Percentiles rank a stretch among this genome's conserved stretches.
Conservation (phyloP, 2,797 vertebrate genomes). For the Crenuchus spilurus region DNA sequence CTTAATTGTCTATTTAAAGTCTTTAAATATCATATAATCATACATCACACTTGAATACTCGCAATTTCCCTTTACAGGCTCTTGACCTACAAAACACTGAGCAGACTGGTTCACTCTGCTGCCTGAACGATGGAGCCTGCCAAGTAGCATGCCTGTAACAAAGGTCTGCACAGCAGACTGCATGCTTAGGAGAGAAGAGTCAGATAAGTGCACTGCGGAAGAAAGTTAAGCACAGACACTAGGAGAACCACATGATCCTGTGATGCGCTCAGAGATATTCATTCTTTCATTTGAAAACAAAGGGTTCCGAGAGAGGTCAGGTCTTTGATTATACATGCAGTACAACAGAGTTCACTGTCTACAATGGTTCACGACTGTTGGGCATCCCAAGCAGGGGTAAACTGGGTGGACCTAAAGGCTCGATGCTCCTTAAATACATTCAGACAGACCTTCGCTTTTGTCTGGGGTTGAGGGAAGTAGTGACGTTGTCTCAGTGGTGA, state of each 20-base stretch:
- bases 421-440: conserved; percentile 65
- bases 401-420: not conserved
- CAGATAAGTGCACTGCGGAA: conserved; percentile 25
- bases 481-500: conserved; percentile 58
- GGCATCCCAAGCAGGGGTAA: not conserved
- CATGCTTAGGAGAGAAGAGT: conserved; percentile 2
- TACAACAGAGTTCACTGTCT: not conserved
- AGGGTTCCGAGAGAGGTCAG: not conserved
- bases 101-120: not conserved
- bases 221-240: not conserved
- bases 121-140: not conserved
- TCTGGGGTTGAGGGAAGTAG: conserved; percentile 51
- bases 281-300: not conserved
- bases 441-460: conserved; percentile 67
- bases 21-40: conserved; percentile 9
- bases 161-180: not conserved
- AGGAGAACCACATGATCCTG: not conserved
- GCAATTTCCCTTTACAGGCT: conserved; percentile 1
- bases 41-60: not conserved
- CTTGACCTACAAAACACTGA: conserved; percentile 18
- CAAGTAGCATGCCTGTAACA: not conserved
- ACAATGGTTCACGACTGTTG: not conserved
- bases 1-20: conserved; percentile 18
- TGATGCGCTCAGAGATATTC: not conserved
- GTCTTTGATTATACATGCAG: conserved; percentile 16